Evolutionary conservation across 2,888 invertebrate genomes (phyloP), one percentile per base, ranked within the genome.

Genomic region (Tuberolachnus salignus): DNA sequence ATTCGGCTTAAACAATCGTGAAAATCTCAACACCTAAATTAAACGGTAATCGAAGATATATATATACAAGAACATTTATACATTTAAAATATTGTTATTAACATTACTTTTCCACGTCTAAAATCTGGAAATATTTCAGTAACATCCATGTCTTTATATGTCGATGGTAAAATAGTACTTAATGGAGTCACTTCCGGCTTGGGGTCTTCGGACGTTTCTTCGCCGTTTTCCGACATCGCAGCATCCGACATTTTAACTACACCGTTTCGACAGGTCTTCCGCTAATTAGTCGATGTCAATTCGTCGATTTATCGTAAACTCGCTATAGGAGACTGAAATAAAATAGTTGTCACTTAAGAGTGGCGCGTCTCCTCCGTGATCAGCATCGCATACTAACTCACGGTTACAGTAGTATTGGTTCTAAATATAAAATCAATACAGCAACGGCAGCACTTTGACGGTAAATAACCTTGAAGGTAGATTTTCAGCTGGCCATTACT

Each of bases 101-200:
- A 34, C 3, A 84, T 85, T 83, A 91, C 92, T 86, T 94, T 94
- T 83, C 94, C 94, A 34, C 93, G 91, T 70, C 95, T 89, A 86
- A 98, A 99, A 85, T 98, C 98, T 0, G 97, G 96, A 86, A 99
- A 99, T 8, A 98, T 86, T 84, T 94, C 92, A 8, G 93, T 92
- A 0, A 98, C 97, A 87, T 97, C 92, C 10, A 94, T 89, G 85
- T 95, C 91, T 0, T 92, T 94, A 87, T 97, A 96, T 87, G 97
- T 97, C 0, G 95, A 94, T 0, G 98, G 98, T 71, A 98, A 86
- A 95, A 98, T 97, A n/a, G 95, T 95, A 11, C 97, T 97, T 78
- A 98, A 86, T 0, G 98, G 98, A 0, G 97, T 97, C 84, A 95
- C 94, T 81, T 96, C 85, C 84, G 89, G 92, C 72, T 88, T 84